phyloP scores from a whole-genome alignment of 2,888 invertebrate species.

The Eupithecia abbreviata region DNA sequence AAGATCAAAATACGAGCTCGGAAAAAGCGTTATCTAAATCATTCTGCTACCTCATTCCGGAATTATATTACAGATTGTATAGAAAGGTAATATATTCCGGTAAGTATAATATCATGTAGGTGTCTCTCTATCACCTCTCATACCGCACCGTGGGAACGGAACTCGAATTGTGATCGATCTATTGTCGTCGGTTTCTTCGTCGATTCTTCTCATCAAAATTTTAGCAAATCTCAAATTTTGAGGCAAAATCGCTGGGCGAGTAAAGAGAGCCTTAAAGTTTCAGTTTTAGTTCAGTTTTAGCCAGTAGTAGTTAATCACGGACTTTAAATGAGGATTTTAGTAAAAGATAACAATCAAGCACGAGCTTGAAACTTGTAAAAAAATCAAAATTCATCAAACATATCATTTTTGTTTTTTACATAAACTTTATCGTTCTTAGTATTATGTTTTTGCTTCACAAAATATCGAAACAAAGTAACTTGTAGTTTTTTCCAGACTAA shows the following conservation, averaged over 20 bases:
- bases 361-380: no score
- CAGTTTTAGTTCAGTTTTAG: no score
- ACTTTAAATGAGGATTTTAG: no score
- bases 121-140: conserved; percentile 44
- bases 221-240: neutral
- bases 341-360: no score
- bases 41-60: conserved; percentile 24
- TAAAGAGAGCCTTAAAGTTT: no score
- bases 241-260: no score
- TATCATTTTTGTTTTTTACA: neutral
- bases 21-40: conserved; percentile 22
- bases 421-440: neutral
- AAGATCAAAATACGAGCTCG: conserved; percentile 12
- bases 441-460: neutral
- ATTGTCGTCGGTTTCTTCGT: conserved; percentile 11
- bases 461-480: neutral
- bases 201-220: conserved; percentile 4
- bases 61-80: conserved; percentile 19
- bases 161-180: conserved; percentile 23
- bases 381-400: no score
- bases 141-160: conserved; percentile 42
- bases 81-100: conserved; percentile 23
- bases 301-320: no score
- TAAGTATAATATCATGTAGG: conserved; percentile 45
- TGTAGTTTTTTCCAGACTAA: neutral